These are phyloP conservation scores for Diabrotica undecimpunctata DNA, from an alignment of 1,140 invertebrate genomes.

Conservation along the genomic window DNA sequence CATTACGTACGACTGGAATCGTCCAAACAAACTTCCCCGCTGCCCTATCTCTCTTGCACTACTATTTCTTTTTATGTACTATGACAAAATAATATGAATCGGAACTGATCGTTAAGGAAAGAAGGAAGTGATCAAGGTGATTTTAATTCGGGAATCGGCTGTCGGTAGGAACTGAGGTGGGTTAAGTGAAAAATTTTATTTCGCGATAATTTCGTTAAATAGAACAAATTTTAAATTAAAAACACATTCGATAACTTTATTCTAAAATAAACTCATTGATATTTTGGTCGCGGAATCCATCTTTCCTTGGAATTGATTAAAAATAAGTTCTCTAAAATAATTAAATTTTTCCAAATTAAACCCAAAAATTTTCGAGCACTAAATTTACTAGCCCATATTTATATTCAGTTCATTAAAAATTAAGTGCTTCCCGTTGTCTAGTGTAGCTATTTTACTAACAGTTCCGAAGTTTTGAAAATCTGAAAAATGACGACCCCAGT, in stretches of 20 bases:
- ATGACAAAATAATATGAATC: no score
- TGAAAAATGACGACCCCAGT: conserved; percentile 53
- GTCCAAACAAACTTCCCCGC: no score
- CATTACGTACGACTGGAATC: no score
- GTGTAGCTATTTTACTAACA: background rate
- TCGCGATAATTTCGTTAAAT: background rate
- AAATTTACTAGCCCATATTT: no score
- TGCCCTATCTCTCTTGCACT: no score
- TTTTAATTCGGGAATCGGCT: background rate
- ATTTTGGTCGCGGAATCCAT: no score
- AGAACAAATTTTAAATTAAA: background rate
- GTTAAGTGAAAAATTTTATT: background rate
- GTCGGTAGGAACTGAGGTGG: background rate
- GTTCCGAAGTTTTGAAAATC: background rate
- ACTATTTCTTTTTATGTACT: no score
- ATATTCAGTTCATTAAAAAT: background rate
- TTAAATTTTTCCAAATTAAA: no score
- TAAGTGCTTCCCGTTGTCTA: background rate
- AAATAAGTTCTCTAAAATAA: no score
- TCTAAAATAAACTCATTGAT: no score
- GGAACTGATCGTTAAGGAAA: background rate
- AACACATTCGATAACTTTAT: background rate
- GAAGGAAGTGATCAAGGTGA: background rate
- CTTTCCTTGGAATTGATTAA: no score
- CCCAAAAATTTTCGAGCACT: no score